These are phyloP conservation scores for Monodelphis domestica DNA, from an alignment of 2,797 vertebrate species.

Conservation along the genomic window DNA sequence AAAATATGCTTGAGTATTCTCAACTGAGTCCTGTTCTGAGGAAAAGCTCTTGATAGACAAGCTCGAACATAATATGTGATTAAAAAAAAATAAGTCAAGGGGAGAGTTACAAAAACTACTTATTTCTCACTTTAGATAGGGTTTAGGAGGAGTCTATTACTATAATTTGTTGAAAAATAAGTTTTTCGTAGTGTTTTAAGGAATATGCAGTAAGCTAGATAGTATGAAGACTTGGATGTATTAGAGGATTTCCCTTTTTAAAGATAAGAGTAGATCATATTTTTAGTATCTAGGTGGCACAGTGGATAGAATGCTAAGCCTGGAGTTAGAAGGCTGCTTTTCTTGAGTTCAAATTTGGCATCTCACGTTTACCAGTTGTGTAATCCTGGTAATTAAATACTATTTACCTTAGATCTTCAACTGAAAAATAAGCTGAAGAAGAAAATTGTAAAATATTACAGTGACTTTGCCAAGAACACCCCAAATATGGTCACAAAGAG, in stretches of 20 bases:
- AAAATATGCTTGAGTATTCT: background rate
- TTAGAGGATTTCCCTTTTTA: background rate
- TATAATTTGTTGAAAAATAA: background rate
- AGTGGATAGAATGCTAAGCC: no score
- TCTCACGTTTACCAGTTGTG: no score
- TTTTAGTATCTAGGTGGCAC: no score
- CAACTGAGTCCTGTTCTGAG: background rate
- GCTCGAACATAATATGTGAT: slow-evolving; percentile 30
- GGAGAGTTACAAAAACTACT: slow-evolving; percentile 15
- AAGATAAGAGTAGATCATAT: background rate
- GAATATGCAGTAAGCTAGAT: background rate
- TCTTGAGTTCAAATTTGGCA: no score
- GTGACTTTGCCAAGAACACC: no score
- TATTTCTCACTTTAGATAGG: slow-evolving; percentile 9
- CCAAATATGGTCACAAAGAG: no score
- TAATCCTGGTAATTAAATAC: no score
- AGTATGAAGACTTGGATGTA: background rate
- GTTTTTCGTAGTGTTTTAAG: background rate
- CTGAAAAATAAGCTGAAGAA: no score
- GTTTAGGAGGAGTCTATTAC: slow-evolving; percentile 1
- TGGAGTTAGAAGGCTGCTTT: no score
- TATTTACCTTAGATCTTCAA: no score
- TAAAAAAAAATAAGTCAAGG: slow-evolving; percentile 33
- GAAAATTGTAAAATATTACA: no score
- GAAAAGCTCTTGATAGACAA: background rate